Evolutionary conservation across 2,888 invertebrate species (phyloP).

Genomic region (Lithophane semibrunnea): DNA sequence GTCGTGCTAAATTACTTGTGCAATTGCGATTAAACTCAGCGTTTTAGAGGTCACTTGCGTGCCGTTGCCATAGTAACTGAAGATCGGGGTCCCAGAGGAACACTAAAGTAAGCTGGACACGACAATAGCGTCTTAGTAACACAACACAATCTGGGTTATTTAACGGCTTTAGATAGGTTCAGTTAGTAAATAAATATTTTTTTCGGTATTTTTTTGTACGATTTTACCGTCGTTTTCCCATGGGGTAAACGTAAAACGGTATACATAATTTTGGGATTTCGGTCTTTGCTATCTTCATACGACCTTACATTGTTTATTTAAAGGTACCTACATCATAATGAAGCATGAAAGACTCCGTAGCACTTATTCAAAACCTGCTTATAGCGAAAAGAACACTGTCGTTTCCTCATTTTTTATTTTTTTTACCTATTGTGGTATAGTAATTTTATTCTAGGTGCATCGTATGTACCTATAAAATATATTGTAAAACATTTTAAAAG

Average conservation of each 20-base stretch:
- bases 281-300: background rate
- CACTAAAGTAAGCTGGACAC: slow-evolving; percentile 70
- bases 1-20: slow-evolving; percentile 70
- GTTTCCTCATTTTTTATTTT: no score
- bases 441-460: no score
- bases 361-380: background rate
- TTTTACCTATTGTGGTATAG: no score
- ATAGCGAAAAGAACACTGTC: no score
- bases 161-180: slow-evolving; percentile 55
- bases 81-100: slow-evolving; percentile 69
- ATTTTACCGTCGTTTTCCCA: background rate
- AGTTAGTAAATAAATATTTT: slow-evolving; percentile 37
- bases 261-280: slow-evolving; percentile 1
- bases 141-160: slow-evolving; percentile 63
- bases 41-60: slow-evolving; percentile 73
- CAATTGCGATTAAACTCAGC: slow-evolving; percentile 70
- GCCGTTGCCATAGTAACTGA: slow-evolving; percentile 72
- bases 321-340: background rate
- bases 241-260: slow-evolving; percentile 5
- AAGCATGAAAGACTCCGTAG: background rate
- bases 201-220: slow-evolving; percentile 9
- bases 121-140: slow-evolving; percentile 62
- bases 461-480: no score
- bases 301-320: background rate
- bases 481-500: no score